Percentiles rank a stretch among this genome's conserved stretches.
Conservation (phyloP, 1,140 invertebrate genomes). For the Pogonomyrmex californicus region DNA sequence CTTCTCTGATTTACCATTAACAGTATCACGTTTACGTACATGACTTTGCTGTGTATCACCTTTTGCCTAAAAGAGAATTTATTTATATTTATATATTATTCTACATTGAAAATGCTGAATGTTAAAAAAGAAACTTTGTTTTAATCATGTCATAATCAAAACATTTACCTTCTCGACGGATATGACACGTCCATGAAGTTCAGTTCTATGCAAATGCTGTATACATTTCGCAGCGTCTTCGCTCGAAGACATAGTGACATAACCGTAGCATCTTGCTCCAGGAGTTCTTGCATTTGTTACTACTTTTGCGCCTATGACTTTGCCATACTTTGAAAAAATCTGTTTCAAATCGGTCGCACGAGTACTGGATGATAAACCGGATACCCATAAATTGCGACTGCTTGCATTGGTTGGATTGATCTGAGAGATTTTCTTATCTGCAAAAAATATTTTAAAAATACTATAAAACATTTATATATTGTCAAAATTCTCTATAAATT, state of each 20-base stretch:
- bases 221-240: slow-evolving; percentile 97
- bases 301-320: slow-evolving; percentile 98
- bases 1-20: slow-evolving; percentile 83
- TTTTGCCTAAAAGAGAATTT: slow-evolving; percentile 79
- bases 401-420: slow-evolving; percentile 83
- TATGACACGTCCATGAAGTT: slow-evolving; percentile 97
- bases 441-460: slow-evolving; percentile 14
- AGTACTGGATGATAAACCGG: slow-evolving; percentile 95
- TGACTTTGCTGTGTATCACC: slow-evolving; percentile 84
- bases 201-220: slow-evolving; percentile 94
- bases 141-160: background rate
- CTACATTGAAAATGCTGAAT: background rate
- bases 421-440: slow-evolving; percentile 83
- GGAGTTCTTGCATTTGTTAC: slow-evolving; percentile 97
- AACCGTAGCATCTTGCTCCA: slow-evolving; percentile 97
- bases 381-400: slow-evolving; percentile 96
- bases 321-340: slow-evolving; percentile 96
- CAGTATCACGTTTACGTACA: slow-evolving; percentile 83
- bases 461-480: background rate
- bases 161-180: slow-evolving; percentile 94
- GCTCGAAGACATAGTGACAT: slow-evolving; percentile 96
- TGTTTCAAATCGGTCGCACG: slow-evolving; percentile 97
- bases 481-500: background rate
- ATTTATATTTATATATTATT: background rate
- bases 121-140: background rate